phyloP scores from a whole-genome alignment of 2,888 invertebrate species.

The Atherix ibis region DNA sequence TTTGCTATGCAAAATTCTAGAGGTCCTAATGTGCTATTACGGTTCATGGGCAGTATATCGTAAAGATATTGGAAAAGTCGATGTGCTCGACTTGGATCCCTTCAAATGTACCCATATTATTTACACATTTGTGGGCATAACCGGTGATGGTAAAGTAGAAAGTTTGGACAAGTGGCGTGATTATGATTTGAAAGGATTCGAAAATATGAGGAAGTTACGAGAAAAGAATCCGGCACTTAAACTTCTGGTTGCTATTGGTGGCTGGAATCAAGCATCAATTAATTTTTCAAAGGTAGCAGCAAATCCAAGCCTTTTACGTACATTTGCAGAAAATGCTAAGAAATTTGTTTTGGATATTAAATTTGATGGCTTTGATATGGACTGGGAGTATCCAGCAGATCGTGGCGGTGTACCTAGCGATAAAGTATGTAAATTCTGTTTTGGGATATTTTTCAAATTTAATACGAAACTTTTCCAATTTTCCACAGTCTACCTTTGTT shows the following conservation, averaged over 20 bases:
- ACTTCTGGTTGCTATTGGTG: conserved; percentile 37
- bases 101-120: conserved; percentile 50
- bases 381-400: conserved; percentile 46
- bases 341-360: conserved; percentile 33
- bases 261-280: conserved; percentile 39
- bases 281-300: conserved; percentile 31
- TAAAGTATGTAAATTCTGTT: too few relatives aligned
- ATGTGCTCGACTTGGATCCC: conserved; percentile 43
- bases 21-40: conserved; percentile 57
- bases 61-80: conserved; percentile 40
- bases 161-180: conserved; percentile 41
- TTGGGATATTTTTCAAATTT: too few relatives aligned
- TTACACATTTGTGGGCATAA: conserved; percentile 49
- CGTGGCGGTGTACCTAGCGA: conserved; percentile 30
- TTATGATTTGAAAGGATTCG: conserved; percentile 22
- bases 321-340: conserved; percentile 36
- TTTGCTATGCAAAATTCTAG: too few relatives aligned
- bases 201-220: too few relatives aligned
- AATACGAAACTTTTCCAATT: too few relatives aligned
- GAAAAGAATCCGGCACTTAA: conserved; percentile 30
- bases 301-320: conserved; percentile 21
- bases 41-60: conserved; percentile 55
- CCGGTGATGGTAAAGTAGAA: conserved; percentile 31
- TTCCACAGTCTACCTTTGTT: conserved; percentile 20
- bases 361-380: conserved; percentile 48